Percentiles rank a stretch among this genome's conserved stretches.
phyloP scores from a whole-genome alignment of 2,888 invertebrate species.

The Beris morrisii region DNA sequence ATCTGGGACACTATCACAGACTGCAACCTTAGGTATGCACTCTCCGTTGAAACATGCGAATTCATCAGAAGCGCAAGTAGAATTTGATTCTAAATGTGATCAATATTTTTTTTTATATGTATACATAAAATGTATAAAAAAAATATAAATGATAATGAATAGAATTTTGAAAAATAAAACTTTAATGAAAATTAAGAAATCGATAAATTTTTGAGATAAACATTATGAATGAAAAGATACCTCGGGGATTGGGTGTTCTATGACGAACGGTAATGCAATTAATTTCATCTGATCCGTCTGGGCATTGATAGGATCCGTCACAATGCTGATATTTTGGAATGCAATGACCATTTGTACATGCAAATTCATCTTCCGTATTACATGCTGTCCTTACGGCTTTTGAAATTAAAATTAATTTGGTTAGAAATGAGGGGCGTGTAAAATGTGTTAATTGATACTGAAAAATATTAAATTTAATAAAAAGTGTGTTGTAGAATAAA shows the following conservation, averaged over 20 bases:
- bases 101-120: conserved; percentile 2
- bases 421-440: conserved; percentile 1
- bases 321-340: conserved; percentile 59
- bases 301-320: conserved; percentile 63
- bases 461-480: no score
- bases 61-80: conserved; percentile 54
- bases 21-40: conserved; percentile 75
- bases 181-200: background rate
- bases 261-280: conserved; percentile 51
- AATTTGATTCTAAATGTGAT: conserved; percentile 27
- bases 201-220: background rate
- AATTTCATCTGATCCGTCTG: conserved; percentile 63
- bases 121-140: background rate
- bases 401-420: conserved; percentile 22
- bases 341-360: conserved; percentile 66
- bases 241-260: conserved; percentile 24
- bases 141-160: conserved; percentile 7
- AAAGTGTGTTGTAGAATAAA: no score
- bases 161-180: background rate
- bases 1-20: conserved; percentile 81
- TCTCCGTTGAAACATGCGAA: conserved; percentile 63
- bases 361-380: conserved; percentile 58
- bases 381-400: conserved; percentile 53
- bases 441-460: no score
- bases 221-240: conserved; percentile 6